phyloP scores from a whole-genome alignment of 2,888 invertebrate genomes.

The Erannis defoliaria region DNA sequence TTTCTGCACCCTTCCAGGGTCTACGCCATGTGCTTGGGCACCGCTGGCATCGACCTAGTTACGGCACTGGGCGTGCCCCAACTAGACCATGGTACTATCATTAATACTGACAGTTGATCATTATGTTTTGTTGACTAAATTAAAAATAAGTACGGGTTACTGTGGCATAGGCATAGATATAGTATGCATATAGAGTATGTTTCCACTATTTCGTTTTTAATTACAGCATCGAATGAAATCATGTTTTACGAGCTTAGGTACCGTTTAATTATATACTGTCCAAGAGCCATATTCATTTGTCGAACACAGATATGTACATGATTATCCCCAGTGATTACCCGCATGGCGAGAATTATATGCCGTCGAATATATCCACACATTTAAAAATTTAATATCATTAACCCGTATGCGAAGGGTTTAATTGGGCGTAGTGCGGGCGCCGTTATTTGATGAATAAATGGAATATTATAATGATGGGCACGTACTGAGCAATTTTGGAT shows the following conservation, averaged over 20 bases:
- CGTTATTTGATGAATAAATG: conserved; percentile 33
- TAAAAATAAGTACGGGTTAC: too few relatives aligned
- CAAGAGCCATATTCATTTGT: conserved; percentile 52
- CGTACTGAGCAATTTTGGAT: conserved; percentile 11
- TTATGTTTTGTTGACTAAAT: too few relatives aligned
- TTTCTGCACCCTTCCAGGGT: too few relatives aligned
- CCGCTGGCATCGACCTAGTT: too few relatives aligned
- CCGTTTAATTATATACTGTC: conserved; percentile 11
- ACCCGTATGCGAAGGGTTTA: conserved; percentile 28
- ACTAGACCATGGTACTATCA: too few relatives aligned
- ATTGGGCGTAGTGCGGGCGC: conserved; percentile 32
- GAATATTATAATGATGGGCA: conserved; percentile 28
- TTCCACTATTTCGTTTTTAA: too few relatives aligned
- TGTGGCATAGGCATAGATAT: too few relatives aligned
- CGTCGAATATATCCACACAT: conserved; percentile 34
- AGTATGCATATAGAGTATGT: too few relatives aligned
- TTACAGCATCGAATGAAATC: neutral
- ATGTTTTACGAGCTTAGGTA: conserved; percentile 11
- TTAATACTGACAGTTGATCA: too few relatives aligned
- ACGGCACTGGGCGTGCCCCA: too few relatives aligned
- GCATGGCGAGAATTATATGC: conserved; percentile 40
- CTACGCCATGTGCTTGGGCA: too few relatives aligned
- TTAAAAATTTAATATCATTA: conserved; percentile 34
- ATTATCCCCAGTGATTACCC: conserved; percentile 47
- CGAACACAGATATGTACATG: conserved; percentile 48